phyloP scores from a whole-genome alignment of 1,140 invertebrate genomes.

The Metopolophium dirhodum region DNA sequence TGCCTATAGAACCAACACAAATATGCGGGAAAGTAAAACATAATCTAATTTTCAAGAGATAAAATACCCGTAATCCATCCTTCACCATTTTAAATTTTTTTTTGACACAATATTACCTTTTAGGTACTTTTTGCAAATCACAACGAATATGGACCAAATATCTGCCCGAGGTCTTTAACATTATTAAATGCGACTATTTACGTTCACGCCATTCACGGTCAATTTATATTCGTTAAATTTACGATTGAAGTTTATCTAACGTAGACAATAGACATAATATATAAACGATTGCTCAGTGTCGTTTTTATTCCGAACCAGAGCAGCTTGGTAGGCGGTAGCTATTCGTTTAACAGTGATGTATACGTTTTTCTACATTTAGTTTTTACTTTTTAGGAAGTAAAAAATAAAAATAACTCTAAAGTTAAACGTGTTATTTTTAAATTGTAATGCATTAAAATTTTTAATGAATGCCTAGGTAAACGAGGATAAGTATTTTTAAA shows the following conservation, averaged over 20 bases:
- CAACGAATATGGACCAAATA: not conserved
- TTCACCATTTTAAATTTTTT: not conserved
- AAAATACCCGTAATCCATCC: not conserved
- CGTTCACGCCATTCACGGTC: not conserved
- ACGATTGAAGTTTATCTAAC: not conserved
- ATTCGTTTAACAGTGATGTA: too few species aligned
- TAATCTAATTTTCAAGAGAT: not conserved
- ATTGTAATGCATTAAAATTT: too few species aligned
- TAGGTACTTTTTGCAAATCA: not conserved
- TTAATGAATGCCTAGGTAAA: too few species aligned
- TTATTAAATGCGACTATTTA: not conserved
- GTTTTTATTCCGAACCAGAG: not conserved
- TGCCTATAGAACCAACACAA: not conserved
- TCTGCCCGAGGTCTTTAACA: not conserved
- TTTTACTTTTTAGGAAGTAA: too few species aligned
- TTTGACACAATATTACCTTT: not conserved
- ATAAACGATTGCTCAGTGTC: not conserved
- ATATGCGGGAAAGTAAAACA: not conserved
- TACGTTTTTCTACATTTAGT: too few species aligned
- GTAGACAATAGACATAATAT: not conserved
- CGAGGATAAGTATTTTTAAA: too few species aligned
- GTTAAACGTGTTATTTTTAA: too few species aligned
- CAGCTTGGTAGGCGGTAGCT: too few species aligned
- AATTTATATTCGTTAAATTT: not conserved
- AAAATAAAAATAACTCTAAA: too few species aligned